A percentile compares a stretch with the other conserved stretches of the same genome.
Evolutionary conservation across 2,888 invertebrate species (phyloP).

Genomic region (Myathropa florea): DNA sequence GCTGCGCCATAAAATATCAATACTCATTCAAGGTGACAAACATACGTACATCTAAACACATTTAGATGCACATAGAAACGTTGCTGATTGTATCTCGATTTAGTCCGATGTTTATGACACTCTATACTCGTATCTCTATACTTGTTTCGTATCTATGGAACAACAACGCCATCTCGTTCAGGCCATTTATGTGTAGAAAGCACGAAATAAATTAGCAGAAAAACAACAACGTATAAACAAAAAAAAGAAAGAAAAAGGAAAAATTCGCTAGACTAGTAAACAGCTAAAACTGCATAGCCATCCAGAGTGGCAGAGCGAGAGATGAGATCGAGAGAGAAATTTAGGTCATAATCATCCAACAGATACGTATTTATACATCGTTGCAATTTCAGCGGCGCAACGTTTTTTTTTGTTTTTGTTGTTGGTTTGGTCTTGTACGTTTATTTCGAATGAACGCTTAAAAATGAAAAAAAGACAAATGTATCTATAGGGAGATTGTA

Average conservation of each 20-base stretch:
- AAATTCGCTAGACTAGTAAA: slow-evolving; percentile 31
- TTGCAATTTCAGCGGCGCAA: slow-evolving; percentile 33
- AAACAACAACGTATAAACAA: slow-evolving; percentile 21
- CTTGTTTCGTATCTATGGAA: slow-evolving; percentile 10
- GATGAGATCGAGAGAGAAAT: slow-evolving; percentile 60
- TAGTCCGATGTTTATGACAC: slow-evolving; percentile 51
- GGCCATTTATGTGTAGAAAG: slow-evolving; percentile 69
- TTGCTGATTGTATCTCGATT: slow-evolving; percentile 58
- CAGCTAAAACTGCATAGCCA: slow-evolving; percentile 40
- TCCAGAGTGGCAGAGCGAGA: slow-evolving; percentile 22
- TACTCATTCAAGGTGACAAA: slow-evolving; percentile 46
- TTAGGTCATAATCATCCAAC: slow-evolving; percentile 65
- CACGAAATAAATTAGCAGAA: slow-evolving; percentile 59
- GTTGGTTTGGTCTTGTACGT: not conserved
- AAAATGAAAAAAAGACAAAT: not conserved
- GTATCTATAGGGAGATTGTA: not conserved
- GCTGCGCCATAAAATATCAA: slow-evolving; percentile 41
- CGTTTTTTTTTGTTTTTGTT: not conserved
- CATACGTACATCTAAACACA: not conserved
- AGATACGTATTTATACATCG: slow-evolving; percentile 52
- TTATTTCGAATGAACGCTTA: not conserved
- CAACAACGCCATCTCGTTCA: slow-evolving; percentile 50
- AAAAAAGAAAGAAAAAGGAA: slow-evolving; percentile 14
- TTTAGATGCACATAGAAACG: not conserved
- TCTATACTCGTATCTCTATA: slow-evolving; percentile 4